Evolutionary conservation across 2,888 invertebrate genomes (phyloP), one percentile per base, ranked within the genome.

Genomic region (Lobophora halterata): DNA sequence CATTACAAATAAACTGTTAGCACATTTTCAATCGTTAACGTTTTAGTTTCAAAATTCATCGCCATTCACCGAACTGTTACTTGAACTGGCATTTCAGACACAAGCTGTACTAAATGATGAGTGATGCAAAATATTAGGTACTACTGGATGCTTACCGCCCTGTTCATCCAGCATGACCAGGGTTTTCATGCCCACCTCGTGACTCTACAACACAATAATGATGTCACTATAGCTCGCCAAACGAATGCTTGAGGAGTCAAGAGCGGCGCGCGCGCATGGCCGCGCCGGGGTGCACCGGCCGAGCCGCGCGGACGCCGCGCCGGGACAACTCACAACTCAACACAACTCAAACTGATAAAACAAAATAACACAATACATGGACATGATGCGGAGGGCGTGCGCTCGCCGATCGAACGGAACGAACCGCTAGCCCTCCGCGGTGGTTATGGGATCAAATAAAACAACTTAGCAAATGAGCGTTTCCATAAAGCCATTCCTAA

Each of bases 121-220:
- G 75, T 83, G 82, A 83, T 83, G 80, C 83, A 82, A 73, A 78
- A 71, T 78, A 83, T 68, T 71, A 71, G 71, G 71, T 80, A 75
- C 86, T 87, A 86, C 83, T 88, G 88, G 89, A 92, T 92, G 92
- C 96, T 97, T 96, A 98, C 97, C 97, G 95, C 98, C 98, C 95
- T 98, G 98, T 92, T 98, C 98, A 93, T 98, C 98, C 94, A 98
- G 94, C 94, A 97, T 97, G 90, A 98, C 98, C 92, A 98, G 95
- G 90, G 97, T 96, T 92, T 96, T 96, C 93, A 98, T 98, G 90
- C 98, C 98, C 89, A 97, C 98, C 92, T 98, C 98, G 93, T 98
- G 97, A 92, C 97, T 97, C 98, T 98, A 95, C 92, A 95, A 93
- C 87, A 88, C 87, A 88, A 88, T 79, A 88, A 88, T 87, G 88